Percentiles rank a stretch among this genome's conserved stretches.
These are phyloP conservation scores for Choreutis nemorana DNA, from an alignment of 2,888 invertebrate species.

Conservation along the genomic window DNA sequence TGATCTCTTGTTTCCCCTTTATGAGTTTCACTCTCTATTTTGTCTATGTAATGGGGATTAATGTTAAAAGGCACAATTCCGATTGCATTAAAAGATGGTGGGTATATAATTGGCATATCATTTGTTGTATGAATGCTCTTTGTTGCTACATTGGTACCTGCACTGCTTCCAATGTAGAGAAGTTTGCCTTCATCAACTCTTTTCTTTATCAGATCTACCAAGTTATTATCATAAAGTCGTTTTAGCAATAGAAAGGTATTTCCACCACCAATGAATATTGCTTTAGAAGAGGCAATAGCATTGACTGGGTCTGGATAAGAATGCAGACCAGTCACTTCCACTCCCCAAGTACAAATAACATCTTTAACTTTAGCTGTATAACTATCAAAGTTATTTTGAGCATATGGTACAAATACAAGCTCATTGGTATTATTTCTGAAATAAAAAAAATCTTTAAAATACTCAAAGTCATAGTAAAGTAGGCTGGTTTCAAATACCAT, in stretches of 20 bases:
- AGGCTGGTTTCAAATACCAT: too few relatives aligned
- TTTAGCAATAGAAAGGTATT: constrained; percentile 81
- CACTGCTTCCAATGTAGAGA: constrained; percentile 81
- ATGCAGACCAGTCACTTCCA: constrained; percentile 72
- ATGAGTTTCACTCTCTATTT: constrained; percentile 68
- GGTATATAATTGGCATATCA: constrained; percentile 87
- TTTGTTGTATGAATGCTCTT: constrained; percentile 83
- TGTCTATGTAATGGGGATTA: constrained; percentile 83
- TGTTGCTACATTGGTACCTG: constrained; percentile 86
- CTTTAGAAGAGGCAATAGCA: constrained; percentile 69
- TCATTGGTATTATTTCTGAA: constrained; percentile 70
- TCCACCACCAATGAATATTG: constrained; percentile 82
- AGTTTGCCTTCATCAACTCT: constrained; percentile 70
- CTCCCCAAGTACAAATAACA: constrained; percentile 72
- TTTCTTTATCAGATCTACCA: constrained; percentile 70
- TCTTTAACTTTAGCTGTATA: constrained; percentile 70
- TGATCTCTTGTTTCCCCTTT: constrained; percentile 83
- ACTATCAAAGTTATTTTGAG: constrained; percentile 69
- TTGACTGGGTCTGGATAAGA: constrained; percentile 57
- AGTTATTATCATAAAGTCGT: constrained; percentile 71
- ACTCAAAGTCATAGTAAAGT: too few relatives aligned
- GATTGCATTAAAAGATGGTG: constrained; percentile 76
- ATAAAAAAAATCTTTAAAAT: constrained; percentile 14
- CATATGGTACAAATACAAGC: constrained; percentile 80
- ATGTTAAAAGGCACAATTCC: constrained; percentile 82